These are phyloP conservation scores for Tupiocoris notatus DNA, from an alignment of 2,888 invertebrate genomes.

Conservation along the genomic window DNA sequence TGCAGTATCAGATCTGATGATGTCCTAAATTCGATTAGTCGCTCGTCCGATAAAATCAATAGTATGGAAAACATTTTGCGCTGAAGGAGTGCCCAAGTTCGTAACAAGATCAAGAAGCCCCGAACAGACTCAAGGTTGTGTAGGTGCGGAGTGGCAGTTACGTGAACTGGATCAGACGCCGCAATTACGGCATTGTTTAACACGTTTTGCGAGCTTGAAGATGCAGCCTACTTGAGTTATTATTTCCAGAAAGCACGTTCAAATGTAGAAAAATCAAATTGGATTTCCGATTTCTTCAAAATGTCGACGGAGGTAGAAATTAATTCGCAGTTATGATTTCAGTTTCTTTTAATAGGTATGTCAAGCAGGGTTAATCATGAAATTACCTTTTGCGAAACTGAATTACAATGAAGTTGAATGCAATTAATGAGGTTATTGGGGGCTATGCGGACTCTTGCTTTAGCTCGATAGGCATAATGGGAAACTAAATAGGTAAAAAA, in stretches of 20 bases:
- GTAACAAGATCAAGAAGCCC: conserved; percentile 38
- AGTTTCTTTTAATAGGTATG: too few relatives aligned
- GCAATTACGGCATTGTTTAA: conserved; percentile 12
- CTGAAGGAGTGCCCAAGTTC: neutral
- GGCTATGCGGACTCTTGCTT: too few relatives aligned
- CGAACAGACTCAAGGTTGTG: conserved; percentile 1
- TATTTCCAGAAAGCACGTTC: neutral
- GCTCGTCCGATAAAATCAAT: neutral
- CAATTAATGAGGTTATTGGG: too few relatives aligned
- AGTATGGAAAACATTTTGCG: neutral
- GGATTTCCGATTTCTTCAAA: too few relatives aligned
- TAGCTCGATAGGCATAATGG: too few relatives aligned
- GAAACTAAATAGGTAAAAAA: too few relatives aligned
- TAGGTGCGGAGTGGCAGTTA: too few relatives aligned
- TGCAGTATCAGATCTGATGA: neutral
- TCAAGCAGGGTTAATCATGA: too few relatives aligned
- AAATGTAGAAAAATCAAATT: neutral
- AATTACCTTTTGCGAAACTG: too few relatives aligned
- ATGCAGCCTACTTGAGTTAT: neutral
- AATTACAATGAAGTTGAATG: too few relatives aligned
- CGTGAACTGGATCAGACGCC: neutral
- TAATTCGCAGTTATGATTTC: too few relatives aligned
- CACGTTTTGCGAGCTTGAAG: conserved; percentile 13
- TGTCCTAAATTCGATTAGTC: neutral
- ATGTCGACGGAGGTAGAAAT: too few relatives aligned